Percentiles rank a stretch among this genome's conserved stretches.
phyloP scores from a whole-genome alignment of 2,797 vertebrate species.

The Pyrrhura leucotis region DNA sequence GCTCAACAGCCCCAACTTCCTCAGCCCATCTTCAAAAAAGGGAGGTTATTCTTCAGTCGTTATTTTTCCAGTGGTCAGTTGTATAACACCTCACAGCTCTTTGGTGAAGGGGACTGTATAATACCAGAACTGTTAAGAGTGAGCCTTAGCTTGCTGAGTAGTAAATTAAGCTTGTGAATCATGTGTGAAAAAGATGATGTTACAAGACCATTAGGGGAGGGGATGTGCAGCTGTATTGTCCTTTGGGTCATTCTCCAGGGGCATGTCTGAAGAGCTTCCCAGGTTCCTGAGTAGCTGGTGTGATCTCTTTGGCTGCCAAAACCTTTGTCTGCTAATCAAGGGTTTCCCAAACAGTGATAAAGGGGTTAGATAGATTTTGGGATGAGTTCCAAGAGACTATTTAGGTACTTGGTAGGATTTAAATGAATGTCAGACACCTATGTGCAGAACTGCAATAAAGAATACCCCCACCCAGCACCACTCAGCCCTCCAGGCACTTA shows the following conservation, averaged over 20 bases:
- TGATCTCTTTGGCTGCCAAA: background rate
- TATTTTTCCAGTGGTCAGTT: background rate
- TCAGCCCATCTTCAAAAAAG: too few species aligned
- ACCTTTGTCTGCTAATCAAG: background rate
- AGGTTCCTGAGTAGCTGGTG: background rate
- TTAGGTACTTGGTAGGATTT: background rate
- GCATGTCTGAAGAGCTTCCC: background rate
- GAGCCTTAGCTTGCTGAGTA: background rate
- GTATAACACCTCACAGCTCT: background rate
- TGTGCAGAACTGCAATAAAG: background rate
- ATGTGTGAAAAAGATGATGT: background rate
- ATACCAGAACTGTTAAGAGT: background rate
- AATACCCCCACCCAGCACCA: background rate
- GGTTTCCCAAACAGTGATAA: background rate
- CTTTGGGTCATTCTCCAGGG: background rate
- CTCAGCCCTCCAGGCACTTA: slow-evolving; percentile 21
- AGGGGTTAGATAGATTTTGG: background rate
- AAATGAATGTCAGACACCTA: background rate
- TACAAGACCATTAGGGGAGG: background rate
- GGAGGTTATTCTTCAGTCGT: background rate
- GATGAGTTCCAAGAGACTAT: background rate
- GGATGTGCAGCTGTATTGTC: background rate
- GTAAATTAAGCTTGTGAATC: background rate
- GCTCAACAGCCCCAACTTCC: too few species aligned
- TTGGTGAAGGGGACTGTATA: background rate